Conservation (phyloP, 2,888 invertebrate species). For the Melieria omissa region DNA sequence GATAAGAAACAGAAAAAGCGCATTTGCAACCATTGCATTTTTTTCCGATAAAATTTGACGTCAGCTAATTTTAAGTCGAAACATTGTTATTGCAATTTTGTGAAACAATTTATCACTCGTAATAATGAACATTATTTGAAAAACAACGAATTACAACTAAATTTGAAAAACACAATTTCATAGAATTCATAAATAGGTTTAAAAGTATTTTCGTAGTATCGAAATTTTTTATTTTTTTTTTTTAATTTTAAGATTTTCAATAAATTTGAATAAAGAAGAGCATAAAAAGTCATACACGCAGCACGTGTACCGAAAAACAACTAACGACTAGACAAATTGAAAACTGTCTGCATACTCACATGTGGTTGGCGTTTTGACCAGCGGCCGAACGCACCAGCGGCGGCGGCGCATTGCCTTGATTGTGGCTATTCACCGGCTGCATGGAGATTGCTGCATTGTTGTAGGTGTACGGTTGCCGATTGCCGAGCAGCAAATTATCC, state of each 20-base stretch:
- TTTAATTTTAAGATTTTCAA: background rate
- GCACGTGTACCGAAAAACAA: conserved; percentile 14
- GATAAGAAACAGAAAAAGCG: background rate
- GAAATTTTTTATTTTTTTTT: conserved; percentile 7
- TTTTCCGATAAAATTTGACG: conserved; percentile 16
- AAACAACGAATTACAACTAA: conserved; percentile 62
- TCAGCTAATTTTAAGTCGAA: too few species aligned
- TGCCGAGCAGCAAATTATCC: conserved; percentile 60
- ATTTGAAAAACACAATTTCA: conserved; percentile 62
- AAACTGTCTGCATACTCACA: conserved; percentile 56
- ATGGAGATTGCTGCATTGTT: conserved; percentile 63
- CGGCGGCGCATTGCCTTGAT: conserved; percentile 70
- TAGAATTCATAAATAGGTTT: too few species aligned
- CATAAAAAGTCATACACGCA: background rate
- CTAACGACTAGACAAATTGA: conserved; percentile 2
- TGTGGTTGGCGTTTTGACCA: conserved; percentile 65
- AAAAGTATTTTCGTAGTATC: too few species aligned
- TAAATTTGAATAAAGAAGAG: background rate
- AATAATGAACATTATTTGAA: background rate
- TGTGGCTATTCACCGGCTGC: conserved; percentile 62
- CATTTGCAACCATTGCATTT: conserved; percentile 11
- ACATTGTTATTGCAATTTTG: conserved; percentile 26
- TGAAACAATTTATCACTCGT: conserved; percentile 1
- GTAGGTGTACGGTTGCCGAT: conserved; percentile 60
- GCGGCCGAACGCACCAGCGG: conserved; percentile 70